Evolutionary conservation across 2,113 vertebrate genomes (phyloP), one percentile per base, ranked within the genome.

Genomic region (Scatophagus argus): DNA sequence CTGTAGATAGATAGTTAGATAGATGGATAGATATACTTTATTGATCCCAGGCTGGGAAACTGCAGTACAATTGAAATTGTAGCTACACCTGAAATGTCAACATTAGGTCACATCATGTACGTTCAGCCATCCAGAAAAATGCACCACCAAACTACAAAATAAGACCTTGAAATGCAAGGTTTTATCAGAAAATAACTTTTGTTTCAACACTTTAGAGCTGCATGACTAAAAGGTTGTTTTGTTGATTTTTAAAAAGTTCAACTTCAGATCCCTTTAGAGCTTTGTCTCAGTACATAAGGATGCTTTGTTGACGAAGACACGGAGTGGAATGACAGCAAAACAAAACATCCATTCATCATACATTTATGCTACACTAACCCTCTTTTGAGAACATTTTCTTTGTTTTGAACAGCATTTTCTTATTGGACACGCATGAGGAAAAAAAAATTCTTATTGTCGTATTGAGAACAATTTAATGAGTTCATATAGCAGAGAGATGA

Each of bases 71-170:
- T n/a, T n/a, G n/a, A n/a, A n/a, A n/a, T n/a, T n/a, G n/a, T 17
- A 46, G 34, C 64, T 80, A 31, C 54, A 56, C 68, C 66, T 77
- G 39, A 85, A 74, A 75, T 63, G 64, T 74, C 73, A 74, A 17
- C 76, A 43, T 58, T 52, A 62, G 32, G 27, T 74, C 39, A 43
- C 46, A 44, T 79, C 32, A 70, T 80, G 76, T 38, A 38, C 62
- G 41, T 62, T 51, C 21, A 69, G 21, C 38, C 25, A 39, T 51
- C 62, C n/a, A 56, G 34, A 79, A 82, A 82, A 68, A 75, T 51
- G 46, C 39, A 52, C 5, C 27, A 34, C 10, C 16, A 58, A 72
- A 82, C 51, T 31, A 19, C 1, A 60, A 63, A 67, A 70, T 8
- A n/a, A 61, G 25, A 43, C 32, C 19, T 60, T 2, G 12, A 55